Evolutionary conservation across 1,140 invertebrate species (phyloP).

Genomic region (Gerris buenoi): DNA sequence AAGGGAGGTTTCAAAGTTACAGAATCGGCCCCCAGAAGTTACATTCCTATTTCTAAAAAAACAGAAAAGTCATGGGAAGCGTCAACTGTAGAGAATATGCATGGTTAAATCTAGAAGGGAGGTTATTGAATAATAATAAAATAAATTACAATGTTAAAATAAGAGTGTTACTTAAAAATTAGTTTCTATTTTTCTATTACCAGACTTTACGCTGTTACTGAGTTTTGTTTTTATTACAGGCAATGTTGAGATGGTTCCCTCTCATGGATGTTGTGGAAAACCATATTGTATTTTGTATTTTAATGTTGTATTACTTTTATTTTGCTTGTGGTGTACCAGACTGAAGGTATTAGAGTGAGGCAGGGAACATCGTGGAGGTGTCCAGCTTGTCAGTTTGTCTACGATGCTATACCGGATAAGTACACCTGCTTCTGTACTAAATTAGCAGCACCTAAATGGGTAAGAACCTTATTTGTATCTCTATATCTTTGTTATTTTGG

Average conservation of each 20-base stretch:
- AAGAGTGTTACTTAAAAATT: too few species aligned
- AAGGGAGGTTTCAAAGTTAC: too few species aligned
- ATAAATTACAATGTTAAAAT: too few species aligned
- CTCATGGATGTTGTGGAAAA: not conserved
- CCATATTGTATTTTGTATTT: not conserved
- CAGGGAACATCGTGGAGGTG: constrained; percentile 55
- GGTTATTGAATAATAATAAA: too few species aligned
- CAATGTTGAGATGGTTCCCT: not conserved
- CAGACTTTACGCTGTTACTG: not conserved
- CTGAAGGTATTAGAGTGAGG: not conserved
- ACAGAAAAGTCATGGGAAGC: too few species aligned
- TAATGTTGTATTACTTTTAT: not conserved
- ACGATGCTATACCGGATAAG: constrained; percentile 44
- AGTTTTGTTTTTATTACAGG: not conserved
- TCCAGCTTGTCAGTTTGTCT: constrained; percentile 72
- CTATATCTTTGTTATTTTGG: not conserved
- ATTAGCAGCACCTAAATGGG: constrained; percentile 45
- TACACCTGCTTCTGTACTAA: constrained; percentile 80
- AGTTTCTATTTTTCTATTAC: not conserved
- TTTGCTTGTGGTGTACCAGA: not conserved
- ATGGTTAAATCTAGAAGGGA: too few species aligned
- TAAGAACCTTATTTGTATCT: constrained; percentile 2
- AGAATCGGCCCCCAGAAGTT: too few species aligned
- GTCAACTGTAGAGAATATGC: too few species aligned
- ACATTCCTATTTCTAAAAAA: too few species aligned